Evolutionary conservation across 2,797 vertebrate species (phyloP).

Genomic region (Catharus ustulatus): DNA sequence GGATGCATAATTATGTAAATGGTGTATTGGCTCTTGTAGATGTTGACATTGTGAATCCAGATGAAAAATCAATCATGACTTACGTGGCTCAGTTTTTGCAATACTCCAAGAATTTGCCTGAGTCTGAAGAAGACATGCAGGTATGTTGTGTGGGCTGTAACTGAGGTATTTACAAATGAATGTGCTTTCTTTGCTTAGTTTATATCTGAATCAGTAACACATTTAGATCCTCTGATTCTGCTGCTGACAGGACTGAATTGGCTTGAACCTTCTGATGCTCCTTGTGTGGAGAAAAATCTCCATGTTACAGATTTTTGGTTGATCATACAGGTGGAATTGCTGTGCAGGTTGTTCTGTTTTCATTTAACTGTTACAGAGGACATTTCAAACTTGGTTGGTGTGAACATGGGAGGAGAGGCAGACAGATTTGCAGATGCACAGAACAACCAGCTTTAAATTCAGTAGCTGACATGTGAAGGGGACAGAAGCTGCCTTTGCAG

Average conservation of each 20-base stretch:
- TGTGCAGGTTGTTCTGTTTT: background rate
- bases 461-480: background rate
- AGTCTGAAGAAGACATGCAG: slow-evolving; percentile 77
- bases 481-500: background rate
- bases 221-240: background rate
- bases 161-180: background rate
- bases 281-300: background rate
- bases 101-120: slow-evolving; percentile 84
- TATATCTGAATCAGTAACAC: background rate
- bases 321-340: background rate
- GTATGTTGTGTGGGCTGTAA: slow-evolving; percentile 68
- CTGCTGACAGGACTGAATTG: background rate
- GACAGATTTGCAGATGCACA: background rate
- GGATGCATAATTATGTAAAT: slow-evolving; percentile 37
- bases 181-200: background rate
- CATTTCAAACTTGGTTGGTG: background rate
- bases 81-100: slow-evolving; percentile 96
- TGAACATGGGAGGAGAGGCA: background rate
- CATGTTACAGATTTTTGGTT: background rate
- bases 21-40: slow-evolving; percentile 77
- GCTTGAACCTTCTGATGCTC: background rate
- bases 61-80: slow-evolving; percentile 98
- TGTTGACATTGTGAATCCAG: slow-evolving; percentile 88
- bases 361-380: background rate
- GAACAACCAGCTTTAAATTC: background rate